Conservation (phyloP, 2,113 vertebrate genomes). For the Xyliphius kryptos region DNA sequence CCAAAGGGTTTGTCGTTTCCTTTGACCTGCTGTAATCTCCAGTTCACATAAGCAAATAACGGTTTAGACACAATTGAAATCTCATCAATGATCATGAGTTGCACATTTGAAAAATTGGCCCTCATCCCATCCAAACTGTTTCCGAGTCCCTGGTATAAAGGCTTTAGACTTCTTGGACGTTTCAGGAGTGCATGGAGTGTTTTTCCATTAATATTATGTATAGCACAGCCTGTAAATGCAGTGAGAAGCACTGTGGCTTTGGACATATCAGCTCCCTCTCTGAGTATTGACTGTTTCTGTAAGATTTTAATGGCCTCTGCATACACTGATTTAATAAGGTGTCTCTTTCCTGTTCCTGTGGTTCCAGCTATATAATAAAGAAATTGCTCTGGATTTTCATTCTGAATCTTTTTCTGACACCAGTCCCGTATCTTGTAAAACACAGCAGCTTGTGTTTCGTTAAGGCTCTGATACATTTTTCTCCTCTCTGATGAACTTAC, state of each 20-base stretch:
- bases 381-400: conserved; percentile 20
- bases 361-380: conserved; percentile 31
- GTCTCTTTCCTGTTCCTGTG: conserved; percentile 35
- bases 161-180: conserved; percentile 10
- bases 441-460: conserved; percentile 24
- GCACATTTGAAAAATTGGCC: conserved; percentile 23
- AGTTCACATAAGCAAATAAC: conserved; percentile 37
- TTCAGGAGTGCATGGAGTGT: not conserved
- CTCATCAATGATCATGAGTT: conserved; percentile 35
- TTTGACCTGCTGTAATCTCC: conserved; percentile 37
- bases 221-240: conserved; percentile 17
- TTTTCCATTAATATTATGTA: conserved; percentile 27
- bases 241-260: conserved; percentile 29
- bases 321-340: conserved; percentile 32
- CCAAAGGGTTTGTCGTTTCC: conserved; percentile 33
- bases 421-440: conserved; percentile 19
- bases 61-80: conserved; percentile 40
- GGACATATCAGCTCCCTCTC: conserved; percentile 30
- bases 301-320: conserved; percentile 31
- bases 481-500: not conserved
- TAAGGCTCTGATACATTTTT: conserved; percentile 28
- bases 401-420: not conserved
- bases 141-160: conserved; percentile 31
- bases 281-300: conserved; percentile 4
- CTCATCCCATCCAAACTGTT: conserved; percentile 30